Conservation (phyloP, 1,140 invertebrate genomes). For the Drosophila kanapiae region DNA sequence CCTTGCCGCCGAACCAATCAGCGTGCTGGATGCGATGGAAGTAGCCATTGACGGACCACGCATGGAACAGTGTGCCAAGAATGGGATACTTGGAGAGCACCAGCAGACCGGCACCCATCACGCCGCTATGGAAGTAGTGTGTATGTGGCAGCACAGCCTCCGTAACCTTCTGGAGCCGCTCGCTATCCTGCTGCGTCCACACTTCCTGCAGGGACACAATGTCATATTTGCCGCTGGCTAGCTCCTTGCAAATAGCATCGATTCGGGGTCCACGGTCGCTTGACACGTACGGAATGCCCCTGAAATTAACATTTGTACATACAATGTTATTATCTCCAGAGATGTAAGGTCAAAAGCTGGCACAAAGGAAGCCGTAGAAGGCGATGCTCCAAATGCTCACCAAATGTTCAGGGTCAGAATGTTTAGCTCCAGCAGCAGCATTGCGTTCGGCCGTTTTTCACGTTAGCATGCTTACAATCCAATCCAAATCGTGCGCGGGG, state of each 20-base stretch:
- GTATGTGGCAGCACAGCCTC: slow-evolving; percentile 90
- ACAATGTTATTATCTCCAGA: slow-evolving; percentile 43
- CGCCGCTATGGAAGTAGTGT: slow-evolving; percentile 98
- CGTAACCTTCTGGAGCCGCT: slow-evolving; percentile 89
- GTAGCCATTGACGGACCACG: slow-evolving; percentile 98
- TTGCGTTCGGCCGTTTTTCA: slow-evolving; percentile 45
- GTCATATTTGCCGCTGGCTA: slow-evolving; percentile 91
- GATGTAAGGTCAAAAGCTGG: slow-evolving; percentile 23
- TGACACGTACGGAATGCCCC: slow-evolving; percentile 93
- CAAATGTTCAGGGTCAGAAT: slow-evolving; percentile 84
- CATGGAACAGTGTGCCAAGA: slow-evolving; percentile 94
- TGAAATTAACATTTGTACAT: slow-evolving; percentile 77
- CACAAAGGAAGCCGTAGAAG: slow-evolving; percentile 19
- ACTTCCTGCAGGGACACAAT: slow-evolving; percentile 97
- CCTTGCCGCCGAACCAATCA: slow-evolving; percentile 99
- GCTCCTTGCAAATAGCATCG: slow-evolving; percentile 91
- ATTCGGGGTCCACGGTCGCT: slow-evolving; percentile 92
- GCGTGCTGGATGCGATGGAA: slow-evolving; percentile 98
- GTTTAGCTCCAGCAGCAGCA: slow-evolving; percentile 78
- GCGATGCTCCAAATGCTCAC: slow-evolving; percentile 43
- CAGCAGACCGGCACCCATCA: slow-evolving; percentile 96
- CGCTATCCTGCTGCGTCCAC: slow-evolving; percentile 91
- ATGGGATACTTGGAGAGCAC: slow-evolving; percentile 96
- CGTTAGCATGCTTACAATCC: slow-evolving; percentile 48
- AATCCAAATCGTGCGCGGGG: slow-evolving; percentile 16